A percentile compares a stretch with the other conserved stretches of the same genome.
Evolutionary conservation across 1,140 invertebrate genomes (phyloP).

Genomic region (Drosophila obscura): DNA sequence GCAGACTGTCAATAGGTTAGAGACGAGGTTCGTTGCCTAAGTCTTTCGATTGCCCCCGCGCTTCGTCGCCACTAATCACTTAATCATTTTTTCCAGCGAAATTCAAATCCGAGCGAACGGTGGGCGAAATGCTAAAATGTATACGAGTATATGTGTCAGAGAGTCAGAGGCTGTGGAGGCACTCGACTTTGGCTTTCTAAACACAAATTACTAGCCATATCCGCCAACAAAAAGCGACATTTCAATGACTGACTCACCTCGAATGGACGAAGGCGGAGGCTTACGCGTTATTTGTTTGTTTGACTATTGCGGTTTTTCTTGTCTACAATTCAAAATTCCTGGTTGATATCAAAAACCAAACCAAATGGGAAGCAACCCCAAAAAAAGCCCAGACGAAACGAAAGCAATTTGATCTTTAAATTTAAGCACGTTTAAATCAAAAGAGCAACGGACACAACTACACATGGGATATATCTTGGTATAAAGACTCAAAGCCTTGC

Average conservation of each 20-base stretch:
- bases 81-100: constrained; percentile 55
- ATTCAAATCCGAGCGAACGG: constrained; percentile 21
- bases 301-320: constrained; percentile 58
- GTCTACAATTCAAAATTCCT: constrained; percentile 72
- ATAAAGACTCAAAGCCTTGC: constrained; percentile 52
- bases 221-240: constrained; percentile 59
- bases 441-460: constrained; percentile 64
- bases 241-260: constrained; percentile 61
- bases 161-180: constrained; percentile 36
- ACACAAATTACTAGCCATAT: constrained; percentile 67
- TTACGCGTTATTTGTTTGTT: constrained; percentile 7
- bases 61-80: constrained; percentile 35
- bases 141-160: constrained; percentile 44
- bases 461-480: constrained; percentile 32
- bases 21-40: constrained; percentile 71
- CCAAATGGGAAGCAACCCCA: constrained; percentile 23
- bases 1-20: constrained; percentile 75
- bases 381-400: constrained; percentile 38
- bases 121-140: constrained; percentile 47
- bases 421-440: constrained; percentile 81
- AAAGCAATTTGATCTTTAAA: constrained; percentile 79
- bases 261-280: neutral
- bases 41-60: constrained; percentile 58
- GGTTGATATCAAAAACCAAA: constrained; percentile 20
- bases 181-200: constrained; percentile 45